A percentile compares a stretch with the other conserved stretches of the same genome.
phyloP scores from a whole-genome alignment of 2,113 vertebrate species.

The Xiphorhynchus elegans region DNA sequence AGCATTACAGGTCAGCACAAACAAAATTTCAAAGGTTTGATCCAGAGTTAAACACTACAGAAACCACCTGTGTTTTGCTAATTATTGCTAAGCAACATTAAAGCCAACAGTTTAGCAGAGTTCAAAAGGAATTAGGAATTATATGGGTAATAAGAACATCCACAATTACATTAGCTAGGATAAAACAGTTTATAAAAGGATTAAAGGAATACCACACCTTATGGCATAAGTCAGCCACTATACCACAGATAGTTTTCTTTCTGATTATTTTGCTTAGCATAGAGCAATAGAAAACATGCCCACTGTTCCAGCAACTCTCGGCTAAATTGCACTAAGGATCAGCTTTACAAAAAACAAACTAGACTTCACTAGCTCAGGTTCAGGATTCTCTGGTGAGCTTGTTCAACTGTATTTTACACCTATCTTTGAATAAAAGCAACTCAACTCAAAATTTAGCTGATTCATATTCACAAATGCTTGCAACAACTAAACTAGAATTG shows the following conservation, averaged over 20 bases:
- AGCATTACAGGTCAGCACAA: not conserved
- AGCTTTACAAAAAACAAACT: not conserved
- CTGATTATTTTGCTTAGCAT: not conserved
- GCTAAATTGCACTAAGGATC: not conserved
- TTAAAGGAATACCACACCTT: conserved; percentile 24
- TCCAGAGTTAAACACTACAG: not conserved
- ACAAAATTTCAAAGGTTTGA: not conserved
- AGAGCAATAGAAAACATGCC: not conserved
- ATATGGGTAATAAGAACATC: not conserved
- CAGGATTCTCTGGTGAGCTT: not conserved
- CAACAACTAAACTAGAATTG: not conserved
- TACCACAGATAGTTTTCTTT: not conserved
- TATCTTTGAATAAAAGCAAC: not conserved
- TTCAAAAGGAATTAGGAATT: conserved; percentile 2
- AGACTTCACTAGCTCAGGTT: not conserved
- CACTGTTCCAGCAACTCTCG: not conserved
- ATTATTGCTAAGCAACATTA: conserved; percentile 11
- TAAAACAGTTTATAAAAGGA: conserved; percentile 36
- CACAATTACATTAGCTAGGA: conserved; percentile 20
- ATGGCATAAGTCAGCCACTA: not conserved
- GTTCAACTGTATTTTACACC: not conserved
- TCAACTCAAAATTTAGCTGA: not conserved
- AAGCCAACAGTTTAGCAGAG: not conserved
- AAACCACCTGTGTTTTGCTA: not conserved
- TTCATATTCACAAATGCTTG: not conserved